Base-by-base conservation (phyloP, 2,888 invertebrate species). In the Asteroscopus sphinx region DNA sequence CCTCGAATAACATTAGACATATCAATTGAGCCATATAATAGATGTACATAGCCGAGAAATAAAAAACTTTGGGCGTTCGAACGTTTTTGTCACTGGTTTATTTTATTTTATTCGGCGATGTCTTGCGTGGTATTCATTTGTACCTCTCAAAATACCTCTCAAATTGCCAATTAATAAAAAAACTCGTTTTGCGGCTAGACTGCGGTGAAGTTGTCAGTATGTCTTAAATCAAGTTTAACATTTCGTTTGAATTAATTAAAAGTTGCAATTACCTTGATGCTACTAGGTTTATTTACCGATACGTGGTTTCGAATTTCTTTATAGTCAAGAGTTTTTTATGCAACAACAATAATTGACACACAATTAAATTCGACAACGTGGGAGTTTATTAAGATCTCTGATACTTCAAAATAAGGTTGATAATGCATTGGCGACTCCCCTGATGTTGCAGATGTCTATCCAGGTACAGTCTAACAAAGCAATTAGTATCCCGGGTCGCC, bases 1-100 rank as follows among this genome's bases (percentile, higher is more conserved):
- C 63, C 70, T 77, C 73, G 68, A 76, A 77, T 76, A 77, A 71
- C 54, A 62, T 69, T 59, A 77, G 59, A 80, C 73, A 77, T 79
- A 78, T 72, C 73, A 57, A 41, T 21, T 33, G 33, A 63, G 37
- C 49, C 45, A 51, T 64, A 49, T 42, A 58, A 48, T 67, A 62
- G 15, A 32, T 45, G 37, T 56, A 62, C 46, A 42, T 71, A 68
- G 42, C 15, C 36, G 40, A 35, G 5, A 40, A 54, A 56, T 36
- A 8, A 9, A 30, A 13, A 32, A 13, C 21, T 42, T 30, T 33
- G 16, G 8, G 11, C 37, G 28, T 58, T 60, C 48, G 35, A 56
- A 21, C 48, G 35, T 52, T 64, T 57, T 60, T 56, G 32, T 56
- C 35, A n/a, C 28, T 35, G 1, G 12, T 26, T n/a, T n/a, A n/a